These are phyloP conservation scores for Neogale vison DNA, from an alignment of 2,113 vertebrate genomes.

Conservation along the genomic window DNA sequence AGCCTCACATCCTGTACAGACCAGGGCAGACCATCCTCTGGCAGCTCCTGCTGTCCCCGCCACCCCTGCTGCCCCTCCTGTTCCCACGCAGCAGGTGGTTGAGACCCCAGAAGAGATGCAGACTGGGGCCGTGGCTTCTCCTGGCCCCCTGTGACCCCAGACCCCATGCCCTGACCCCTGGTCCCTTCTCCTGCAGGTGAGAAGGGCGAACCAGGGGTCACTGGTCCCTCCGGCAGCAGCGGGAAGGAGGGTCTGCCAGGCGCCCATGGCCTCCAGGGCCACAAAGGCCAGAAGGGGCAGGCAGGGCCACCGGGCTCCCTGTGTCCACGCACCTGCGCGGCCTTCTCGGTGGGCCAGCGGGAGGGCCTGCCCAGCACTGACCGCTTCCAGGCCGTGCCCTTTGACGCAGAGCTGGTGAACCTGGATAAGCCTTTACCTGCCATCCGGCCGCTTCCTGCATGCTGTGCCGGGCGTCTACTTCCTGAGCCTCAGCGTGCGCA, in stretches of 20 bases:
- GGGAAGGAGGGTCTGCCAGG: conserved; percentile 86
- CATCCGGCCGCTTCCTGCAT: conserved; percentile 91
- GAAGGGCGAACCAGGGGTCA: conserved; percentile 88
- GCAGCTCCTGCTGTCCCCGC: neutral
- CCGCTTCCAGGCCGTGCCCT: conserved; percentile 88
- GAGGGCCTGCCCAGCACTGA: conserved; percentile 89
- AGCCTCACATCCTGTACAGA: rapidly evolving
- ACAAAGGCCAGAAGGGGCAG: conserved; percentile 91
- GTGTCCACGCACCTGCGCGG: conserved; percentile 86
- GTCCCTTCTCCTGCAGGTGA: conserved; percentile 82
- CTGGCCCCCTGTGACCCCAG: neutral
- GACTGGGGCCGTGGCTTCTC: neutral
- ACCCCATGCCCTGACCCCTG: neutral
- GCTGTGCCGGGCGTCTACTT: conserved; percentile 89
- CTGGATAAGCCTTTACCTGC: conserved; percentile 92
- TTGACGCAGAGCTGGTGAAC: conserved; percentile 91
- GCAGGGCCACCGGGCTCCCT: conserved; percentile 85
- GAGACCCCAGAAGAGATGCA: neutral
- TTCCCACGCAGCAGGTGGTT: neutral
- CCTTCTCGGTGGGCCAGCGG: conserved; percentile 91
- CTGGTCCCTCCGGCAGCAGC: conserved; percentile 83
- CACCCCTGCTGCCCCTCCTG: neutral
- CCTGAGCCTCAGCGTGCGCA: conserved; percentile 92
- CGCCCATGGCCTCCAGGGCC: conserved; percentile 79
- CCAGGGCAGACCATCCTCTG: neutral